phyloP scores from a whole-genome alignment of 2,888 invertebrate species.

The Tuta absoluta region DNA sequence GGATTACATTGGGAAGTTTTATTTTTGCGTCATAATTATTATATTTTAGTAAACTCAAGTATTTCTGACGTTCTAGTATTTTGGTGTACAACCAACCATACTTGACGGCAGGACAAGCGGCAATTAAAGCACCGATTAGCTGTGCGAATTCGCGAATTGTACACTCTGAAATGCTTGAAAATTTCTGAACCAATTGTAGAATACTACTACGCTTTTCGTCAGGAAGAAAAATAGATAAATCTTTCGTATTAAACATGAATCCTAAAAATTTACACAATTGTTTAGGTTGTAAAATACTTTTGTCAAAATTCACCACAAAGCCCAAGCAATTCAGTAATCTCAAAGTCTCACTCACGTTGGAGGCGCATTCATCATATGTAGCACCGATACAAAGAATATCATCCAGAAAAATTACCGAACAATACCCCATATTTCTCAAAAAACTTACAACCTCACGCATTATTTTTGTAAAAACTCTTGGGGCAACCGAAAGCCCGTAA shows the following conservation, averaged over 20 bases:
- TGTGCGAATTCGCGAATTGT: slow-evolving; percentile 30
- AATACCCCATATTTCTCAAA: slow-evolving; percentile 17
- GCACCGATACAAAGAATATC: slow-evolving; percentile 30
- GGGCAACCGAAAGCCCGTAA: slow-evolving; percentile 7
- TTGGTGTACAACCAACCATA: no score
- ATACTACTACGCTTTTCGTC: slow-evolving; percentile 33
- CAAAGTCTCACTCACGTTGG: slow-evolving; percentile 28
- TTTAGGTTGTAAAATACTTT: slow-evolving; percentile 28
- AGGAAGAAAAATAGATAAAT: slow-evolving; percentile 27
- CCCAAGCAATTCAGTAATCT: slow-evolving; percentile 31
- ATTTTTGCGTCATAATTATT: slow-evolving; percentile 11
- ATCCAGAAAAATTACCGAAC: slow-evolving; percentile 27
- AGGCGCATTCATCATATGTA: slow-evolving; percentile 25
- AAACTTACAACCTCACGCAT: slow-evolving; percentile 26
- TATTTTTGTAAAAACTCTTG: slow-evolving; percentile 24
- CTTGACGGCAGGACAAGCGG: slow-evolving; percentile 30
- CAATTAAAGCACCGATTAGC: slow-evolving; percentile 28
- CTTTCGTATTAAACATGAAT: slow-evolving; percentile 29
- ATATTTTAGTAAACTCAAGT: slow-evolving; percentile 1
- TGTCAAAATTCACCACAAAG: slow-evolving; percentile 33
- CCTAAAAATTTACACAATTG: slow-evolving; percentile 31
- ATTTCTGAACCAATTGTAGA: slow-evolving; percentile 26
- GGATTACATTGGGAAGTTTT: neutral
- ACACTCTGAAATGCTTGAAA: slow-evolving; percentile 5
- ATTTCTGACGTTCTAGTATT: slow-evolving; percentile 16